Conservation (phyloP, 2,888 invertebrate species). For the Xanthostigma xanthostigma region DNA sequence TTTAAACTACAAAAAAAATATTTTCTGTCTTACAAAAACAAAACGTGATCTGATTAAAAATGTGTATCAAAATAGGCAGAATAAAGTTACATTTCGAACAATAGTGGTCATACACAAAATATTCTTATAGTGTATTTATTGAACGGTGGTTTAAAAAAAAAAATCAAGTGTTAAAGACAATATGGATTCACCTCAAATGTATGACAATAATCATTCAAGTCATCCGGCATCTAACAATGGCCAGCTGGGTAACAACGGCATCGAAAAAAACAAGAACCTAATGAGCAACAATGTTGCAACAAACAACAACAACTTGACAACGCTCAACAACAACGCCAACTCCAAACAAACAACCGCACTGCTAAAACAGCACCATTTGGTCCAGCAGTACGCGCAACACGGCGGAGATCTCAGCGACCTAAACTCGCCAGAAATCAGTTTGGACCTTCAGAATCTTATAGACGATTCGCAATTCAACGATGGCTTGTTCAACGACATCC, state of each 20-base stretch:
- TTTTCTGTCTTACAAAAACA: no score
- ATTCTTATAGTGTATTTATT: no score
- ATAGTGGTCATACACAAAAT: no score
- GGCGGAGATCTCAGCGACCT: constrained; percentile 69
- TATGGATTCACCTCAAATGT: constrained; percentile 80
- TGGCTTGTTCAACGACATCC: constrained; percentile 72
- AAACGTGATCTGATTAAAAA: no score
- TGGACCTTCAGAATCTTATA: constrained; percentile 83
- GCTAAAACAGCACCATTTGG: constrained; percentile 49
- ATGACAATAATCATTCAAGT: constrained; percentile 50
- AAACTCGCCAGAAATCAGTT: constrained; percentile 81
- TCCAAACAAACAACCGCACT: constrained; percentile 40
- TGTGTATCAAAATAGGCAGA: no score
- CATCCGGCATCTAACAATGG: constrained; percentile 45
- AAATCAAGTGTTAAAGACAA: constrained; percentile 1
- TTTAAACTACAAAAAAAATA: no score
- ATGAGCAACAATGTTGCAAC: constrained; percentile 19
- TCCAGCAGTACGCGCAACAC: constrained; percentile 57
- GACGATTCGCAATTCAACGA: constrained; percentile 82
- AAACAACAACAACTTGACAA: constrained; percentile 32
- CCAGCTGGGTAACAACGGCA: constrained; percentile 31
- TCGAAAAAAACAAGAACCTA: constrained; percentile 23
- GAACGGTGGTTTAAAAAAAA: neutral
- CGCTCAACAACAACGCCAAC: constrained; percentile 30
- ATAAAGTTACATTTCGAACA: no score